Evolutionary conservation across 2,888 invertebrate species (phyloP), one percentile per base, ranked within the genome.

Genomic region (Synergus umbraculus): DNA sequence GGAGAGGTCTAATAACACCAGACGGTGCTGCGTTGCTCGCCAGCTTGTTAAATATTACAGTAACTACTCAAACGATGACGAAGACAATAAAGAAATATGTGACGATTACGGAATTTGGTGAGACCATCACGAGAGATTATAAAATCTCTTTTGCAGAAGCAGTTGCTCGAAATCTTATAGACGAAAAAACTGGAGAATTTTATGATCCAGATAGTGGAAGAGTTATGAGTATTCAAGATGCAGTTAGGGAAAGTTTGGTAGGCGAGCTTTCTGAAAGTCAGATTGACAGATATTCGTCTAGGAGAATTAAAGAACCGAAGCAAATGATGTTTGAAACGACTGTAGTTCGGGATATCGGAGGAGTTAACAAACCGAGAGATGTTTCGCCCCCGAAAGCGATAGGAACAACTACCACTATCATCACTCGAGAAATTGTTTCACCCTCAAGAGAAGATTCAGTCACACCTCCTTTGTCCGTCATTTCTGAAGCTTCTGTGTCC

Each of bases 1-100:
- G 96, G 91, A 95, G 96, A 79, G 96, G 97, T 88, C 94, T 97
- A 87, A 96, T 98, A 54, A 96, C 97, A 13, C 95, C 97, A 0
- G 97, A 97, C 92, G 98, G 98, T 80, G 98, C 98, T 69, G 95
- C 97, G 80, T 94, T 97, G 89, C 93, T 97, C 82, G 97, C 96
- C 92, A 77, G 77, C 77, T 93, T 98, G 78, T 93, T 98, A 78
- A 97, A 97, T 90, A 97, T 98, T 77, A 97, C 97, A 12, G 95
- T 98, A 60, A 97, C 97, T 2, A 96, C 97, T 22, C 96, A 97
- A 90, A 97, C 97, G 9, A 96, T 97, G 46, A 97, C 97, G 7
- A 96, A 96, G 91, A 95, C 97, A 76, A 95, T 97, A 54, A 96
- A 96, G 90, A 94, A 96, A 37, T 96, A 97, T 89, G 96, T 97